phyloP scores from a whole-genome alignment of 2,888 invertebrate species.

The Cheilosia pagana region DNA sequence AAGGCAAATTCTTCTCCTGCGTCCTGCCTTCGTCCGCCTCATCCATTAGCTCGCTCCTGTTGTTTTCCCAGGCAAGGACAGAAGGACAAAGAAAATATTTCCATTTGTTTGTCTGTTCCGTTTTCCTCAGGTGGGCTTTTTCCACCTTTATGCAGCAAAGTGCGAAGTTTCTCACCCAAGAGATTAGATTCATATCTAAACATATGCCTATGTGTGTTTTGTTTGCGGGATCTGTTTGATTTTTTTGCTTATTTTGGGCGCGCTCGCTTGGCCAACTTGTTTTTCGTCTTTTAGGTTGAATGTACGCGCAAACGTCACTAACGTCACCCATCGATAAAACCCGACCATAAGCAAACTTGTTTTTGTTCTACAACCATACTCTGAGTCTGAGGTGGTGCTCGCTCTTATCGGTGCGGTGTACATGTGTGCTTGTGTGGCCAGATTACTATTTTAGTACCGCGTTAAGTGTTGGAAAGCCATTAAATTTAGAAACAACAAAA shows the following conservation, averaged over 20 bases:
- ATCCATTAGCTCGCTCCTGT: constrained; percentile 10
- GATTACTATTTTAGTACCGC: constrained; percentile 48
- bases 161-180: constrained; percentile 51
- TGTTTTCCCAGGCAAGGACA: constrained; percentile 38
- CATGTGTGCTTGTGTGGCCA: neutral
- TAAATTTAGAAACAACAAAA: constrained; percentile 40
- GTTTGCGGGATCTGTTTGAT: constrained; percentile 13
- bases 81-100: constrained; percentile 6
- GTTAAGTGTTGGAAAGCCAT: constrained; percentile 30
- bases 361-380: constrained; percentile 17
- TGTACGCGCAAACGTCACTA: constrained; percentile 59
- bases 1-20: constrained; percentile 20
- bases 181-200: constrained; percentile 27
- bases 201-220: neutral
- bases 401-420: constrained; percentile 31
- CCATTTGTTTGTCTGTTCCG: constrained; percentile 9
- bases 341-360: constrained; percentile 48
- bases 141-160: constrained; percentile 55
- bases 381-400: neutral
- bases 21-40: neutral
- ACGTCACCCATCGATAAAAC: constrained; percentile 5
- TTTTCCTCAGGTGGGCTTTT: constrained; percentile 59
- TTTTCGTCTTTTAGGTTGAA: constrained; percentile 53
- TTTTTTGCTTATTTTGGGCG: constrained; percentile 18
- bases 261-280: constrained; percentile 47